A percentile compares a stretch with the other conserved stretches of the same genome.
phyloP scores from a whole-genome alignment of 2,888 invertebrate genomes.

The Amiota communis region DNA sequence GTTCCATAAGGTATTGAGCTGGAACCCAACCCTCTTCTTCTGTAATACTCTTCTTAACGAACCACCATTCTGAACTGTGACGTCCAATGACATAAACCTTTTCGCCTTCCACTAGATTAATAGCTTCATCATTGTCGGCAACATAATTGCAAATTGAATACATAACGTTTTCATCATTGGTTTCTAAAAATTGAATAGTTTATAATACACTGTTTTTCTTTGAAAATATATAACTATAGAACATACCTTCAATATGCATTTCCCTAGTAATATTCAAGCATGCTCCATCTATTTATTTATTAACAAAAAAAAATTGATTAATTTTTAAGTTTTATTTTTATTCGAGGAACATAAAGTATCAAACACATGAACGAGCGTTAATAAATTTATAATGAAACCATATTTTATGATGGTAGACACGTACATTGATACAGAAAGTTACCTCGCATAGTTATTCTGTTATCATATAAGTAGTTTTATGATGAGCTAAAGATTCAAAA shows the following conservation, averaged over 20 bases:
- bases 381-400: constrained; percentile 39
- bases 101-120: constrained; percentile 92
- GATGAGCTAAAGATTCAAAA: not conserved
- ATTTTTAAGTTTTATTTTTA: not conserved
- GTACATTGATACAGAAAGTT: constrained; percentile 59
- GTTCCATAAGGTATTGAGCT: constrained; percentile 88
- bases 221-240: not conserved
- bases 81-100: constrained; percentile 87
- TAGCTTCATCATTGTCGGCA: constrained; percentile 90
- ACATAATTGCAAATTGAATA: constrained; percentile 89
- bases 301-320: not conserved
- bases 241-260: constrained; percentile 77
- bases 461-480: constrained; percentile 72
- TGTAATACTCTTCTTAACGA: constrained; percentile 89
- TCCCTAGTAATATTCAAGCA: constrained; percentile 81
- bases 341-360: not conserved
- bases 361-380: not conserved
- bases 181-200: constrained; percentile 55
- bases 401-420: constrained; percentile 57
- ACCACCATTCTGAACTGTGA: constrained; percentile 94
- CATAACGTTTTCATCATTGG: constrained; percentile 81
- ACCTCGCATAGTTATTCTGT: constrained; percentile 71
- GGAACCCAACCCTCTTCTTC: constrained; percentile 97
- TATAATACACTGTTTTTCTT: not conserved
- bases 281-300: constrained; percentile 78